Conservation (phyloP, 2,888 invertebrate species). For the Mallateleia sp. region DNA sequence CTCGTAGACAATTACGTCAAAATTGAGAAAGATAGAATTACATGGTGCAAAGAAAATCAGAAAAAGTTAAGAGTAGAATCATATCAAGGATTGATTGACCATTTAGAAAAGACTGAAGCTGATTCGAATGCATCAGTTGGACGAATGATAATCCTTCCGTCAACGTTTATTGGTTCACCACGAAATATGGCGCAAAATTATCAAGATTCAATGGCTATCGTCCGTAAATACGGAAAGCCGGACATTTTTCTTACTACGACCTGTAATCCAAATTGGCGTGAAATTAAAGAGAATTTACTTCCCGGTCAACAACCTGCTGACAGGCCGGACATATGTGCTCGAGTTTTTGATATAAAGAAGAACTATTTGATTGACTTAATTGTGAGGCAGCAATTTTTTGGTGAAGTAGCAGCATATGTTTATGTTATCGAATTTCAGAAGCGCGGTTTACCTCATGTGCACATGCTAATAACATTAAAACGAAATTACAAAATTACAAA, state of each 20-base stretch:
- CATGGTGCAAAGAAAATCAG: background rate
- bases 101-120: background rate
- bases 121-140: background rate
- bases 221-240: background rate
- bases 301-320: too few relatives aligned
- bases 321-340: too few relatives aligned
- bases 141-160: too few relatives aligned
- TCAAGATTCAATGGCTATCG: too few relatives aligned
- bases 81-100: too few relatives aligned
- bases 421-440: too few relatives aligned
- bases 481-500: background rate
- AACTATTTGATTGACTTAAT: background rate
- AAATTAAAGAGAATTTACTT: background rate
- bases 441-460: too few relatives aligned
- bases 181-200: too few relatives aligned
- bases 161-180: background rate
- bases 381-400: background rate
- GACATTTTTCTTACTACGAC: background rate
- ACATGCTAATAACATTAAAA: background rate
- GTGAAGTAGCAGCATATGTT: background rate
- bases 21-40: too few relatives aligned
- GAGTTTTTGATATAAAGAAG: background rate
- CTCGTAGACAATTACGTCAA: too few relatives aligned
- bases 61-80: background rate
- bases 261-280: too few relatives aligned